Evolutionary conservation across 2,797 vertebrate species (phyloP), one percentile per base, ranked within the genome.

Genomic region (Platyrinchus mystaceus): DNA sequence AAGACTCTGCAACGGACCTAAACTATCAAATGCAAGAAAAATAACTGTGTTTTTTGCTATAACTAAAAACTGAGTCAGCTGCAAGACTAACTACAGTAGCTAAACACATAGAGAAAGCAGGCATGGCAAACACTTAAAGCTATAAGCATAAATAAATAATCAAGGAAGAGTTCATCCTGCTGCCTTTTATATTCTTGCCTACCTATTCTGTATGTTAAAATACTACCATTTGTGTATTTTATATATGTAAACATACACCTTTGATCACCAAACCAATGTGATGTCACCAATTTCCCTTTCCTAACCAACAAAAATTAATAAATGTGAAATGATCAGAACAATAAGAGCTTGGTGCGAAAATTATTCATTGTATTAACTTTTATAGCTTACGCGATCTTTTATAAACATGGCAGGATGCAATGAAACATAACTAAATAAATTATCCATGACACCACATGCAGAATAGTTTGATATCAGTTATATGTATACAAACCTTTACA

Each of bases 401-500:
- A 36, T 1, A 68, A 12, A 41, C 2, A 2, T 60, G n/a, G n/a
- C 64, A 64, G 55, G 34, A 71, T 32, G 32, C 36, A 91, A 60
- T 17, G 10, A 71, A 55, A 66, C 86, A 60, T 1, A 0, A 53
- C 32, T 69, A 28, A 36, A 82, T 49, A 53, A 84, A 73, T 7
- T 21, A 36, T 6, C 37, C 30, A 2, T 1, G 5, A 44, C 14
- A 50, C 9, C 49, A 20, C 0, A 5, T 0, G 4, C 1, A 52
- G 49, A 66, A 52, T 1, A 18, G 37, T n/a, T 8, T 64, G 32
- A 17, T 37, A 82, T 64, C 39, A 36, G 15, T 64, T 43, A 53
- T 7, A 67, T 2, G 4, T 5, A 43, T 20, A 96, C 97, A 96
- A 97, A 99, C 99, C 99, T 99, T 99, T 56, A 98, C 94, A 68